Evolutionary conservation across 53 echinoderm and acorn worm species (phyloP).

Genomic region (Apostichopus leukothele): DNA sequence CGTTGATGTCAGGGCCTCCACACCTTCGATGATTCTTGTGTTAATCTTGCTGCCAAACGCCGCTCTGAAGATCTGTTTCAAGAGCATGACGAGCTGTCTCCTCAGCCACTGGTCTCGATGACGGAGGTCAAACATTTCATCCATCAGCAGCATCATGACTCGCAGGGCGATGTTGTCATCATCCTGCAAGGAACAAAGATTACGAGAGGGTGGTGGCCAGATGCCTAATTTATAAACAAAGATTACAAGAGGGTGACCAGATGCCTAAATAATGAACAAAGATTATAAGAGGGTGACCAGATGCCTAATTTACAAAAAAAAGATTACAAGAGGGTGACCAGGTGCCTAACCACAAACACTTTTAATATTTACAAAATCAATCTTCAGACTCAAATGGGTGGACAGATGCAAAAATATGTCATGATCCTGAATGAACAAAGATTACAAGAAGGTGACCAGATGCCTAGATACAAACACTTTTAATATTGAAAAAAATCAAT

Average conservation of each 20-base stretch:
- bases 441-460: no score
- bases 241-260: neutral
- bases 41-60: constrained; percentile 96
- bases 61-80: constrained; percentile 90
- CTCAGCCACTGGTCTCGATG: constrained; percentile 96
- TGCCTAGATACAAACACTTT: no score
- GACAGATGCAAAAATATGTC: no score
- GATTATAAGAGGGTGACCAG: no score
- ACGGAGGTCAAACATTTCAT: constrained; percentile 96
- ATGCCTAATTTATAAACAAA: neutral
- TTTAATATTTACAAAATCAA: no score
- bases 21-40: constrained; percentile 84
- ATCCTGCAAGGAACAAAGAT: constrained; percentile 54
- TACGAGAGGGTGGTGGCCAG: neutral
- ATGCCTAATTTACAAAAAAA: no score
- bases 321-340: no score
- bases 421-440: no score
- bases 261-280: no score
- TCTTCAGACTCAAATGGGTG: no score
- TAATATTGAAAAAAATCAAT: no score
- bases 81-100: constrained; percentile 75
- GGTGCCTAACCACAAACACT: no score
- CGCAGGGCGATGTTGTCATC: constrained; percentile 97
- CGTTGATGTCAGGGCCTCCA: constrained; percentile 84
- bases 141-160: constrained; percentile 93